phyloP scores from a whole-genome alignment of 2,113 vertebrate species.

The Potamarius usumacintae region DNA sequence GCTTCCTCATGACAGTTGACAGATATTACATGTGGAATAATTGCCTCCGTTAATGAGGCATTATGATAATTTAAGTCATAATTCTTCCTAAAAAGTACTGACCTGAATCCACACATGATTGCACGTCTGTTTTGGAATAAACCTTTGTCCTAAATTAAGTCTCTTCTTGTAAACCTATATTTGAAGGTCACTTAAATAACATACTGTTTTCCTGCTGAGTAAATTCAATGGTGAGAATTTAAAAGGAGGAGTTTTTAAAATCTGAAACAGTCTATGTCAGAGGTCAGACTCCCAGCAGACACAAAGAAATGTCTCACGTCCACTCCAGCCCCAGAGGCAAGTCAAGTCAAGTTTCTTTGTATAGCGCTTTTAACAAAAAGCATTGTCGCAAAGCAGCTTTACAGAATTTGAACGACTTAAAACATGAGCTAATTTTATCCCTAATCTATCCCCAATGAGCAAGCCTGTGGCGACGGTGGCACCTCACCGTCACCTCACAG shows the following conservation, averaged over 20 bases:
- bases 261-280: background rate
- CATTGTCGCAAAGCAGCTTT: no score
- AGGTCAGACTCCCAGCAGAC: conserved; percentile 18
- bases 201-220: background rate
- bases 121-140: background rate
- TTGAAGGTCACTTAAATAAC: background rate
- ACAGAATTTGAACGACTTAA: no score
- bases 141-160: background rate
- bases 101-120: background rate
- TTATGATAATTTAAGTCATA: background rate
- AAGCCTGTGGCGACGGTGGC: no score
- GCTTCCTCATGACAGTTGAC: background rate
- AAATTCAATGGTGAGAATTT: background rate
- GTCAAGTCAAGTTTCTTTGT: no score
- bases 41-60: background rate
- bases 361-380: no score
- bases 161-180: background rate
- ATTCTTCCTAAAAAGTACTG: background rate
- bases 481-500: no score
- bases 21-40: background rate
- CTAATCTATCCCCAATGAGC: no score
- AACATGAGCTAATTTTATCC: no score
- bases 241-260: background rate
- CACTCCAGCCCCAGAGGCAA: background rate
- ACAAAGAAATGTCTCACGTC: background rate